Percentiles rank a stretch among this genome's conserved stretches.
Conservation (phyloP, 1,140 invertebrate genomes). For the Scaptomyza montana region DNA sequence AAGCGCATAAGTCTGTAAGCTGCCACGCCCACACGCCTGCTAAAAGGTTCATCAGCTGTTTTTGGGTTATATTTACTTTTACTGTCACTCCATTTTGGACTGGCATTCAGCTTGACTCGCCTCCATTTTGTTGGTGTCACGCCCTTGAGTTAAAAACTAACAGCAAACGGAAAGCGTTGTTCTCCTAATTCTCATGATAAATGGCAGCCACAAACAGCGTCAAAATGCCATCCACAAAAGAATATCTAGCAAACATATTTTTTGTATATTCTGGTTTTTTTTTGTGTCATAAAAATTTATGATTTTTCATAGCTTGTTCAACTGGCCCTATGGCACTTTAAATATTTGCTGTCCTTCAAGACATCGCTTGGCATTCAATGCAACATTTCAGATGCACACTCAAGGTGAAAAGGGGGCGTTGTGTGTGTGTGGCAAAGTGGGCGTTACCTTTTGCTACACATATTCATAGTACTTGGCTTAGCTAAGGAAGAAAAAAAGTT, state of each 20-base stretch:
- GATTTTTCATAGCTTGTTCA: slow-evolving; percentile 43
- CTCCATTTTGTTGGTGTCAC: slow-evolving; percentile 27
- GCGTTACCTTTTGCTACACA: slow-evolving; percentile 22
- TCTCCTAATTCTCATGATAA: slow-evolving; percentile 72
- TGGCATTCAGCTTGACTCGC: slow-evolving; percentile 43
- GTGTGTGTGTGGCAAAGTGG: background rate
- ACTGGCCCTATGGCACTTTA: slow-evolving; percentile 53
- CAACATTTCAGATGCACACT: slow-evolving; percentile 44
- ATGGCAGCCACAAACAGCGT: slow-evolving; percentile 51
- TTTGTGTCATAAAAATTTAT: slow-evolving; percentile 50
- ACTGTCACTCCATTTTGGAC: slow-evolving; percentile 53
- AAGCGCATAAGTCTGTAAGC: slow-evolving; percentile 10
- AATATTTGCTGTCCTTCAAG: slow-evolving; percentile 41
- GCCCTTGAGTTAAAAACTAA: slow-evolving; percentile 37
- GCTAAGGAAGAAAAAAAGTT: slow-evolving; percentile 23
- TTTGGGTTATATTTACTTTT: too few relatives aligned
- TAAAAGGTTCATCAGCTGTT: slow-evolving; percentile 28
- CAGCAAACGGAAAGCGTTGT: slow-evolving; percentile 22
- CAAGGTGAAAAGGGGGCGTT: slow-evolving; percentile 44
- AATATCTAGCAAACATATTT: slow-evolving; percentile 29
- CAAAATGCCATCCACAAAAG: slow-evolving; percentile 14
- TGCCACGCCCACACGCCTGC: slow-evolving; percentile 3
- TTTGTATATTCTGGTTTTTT: background rate
- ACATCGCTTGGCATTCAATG: slow-evolving; percentile 25
- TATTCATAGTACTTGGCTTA: slow-evolving; percentile 43